phyloP scores from a whole-genome alignment of 2,888 invertebrate species.

The Morpho achilles region DNA sequence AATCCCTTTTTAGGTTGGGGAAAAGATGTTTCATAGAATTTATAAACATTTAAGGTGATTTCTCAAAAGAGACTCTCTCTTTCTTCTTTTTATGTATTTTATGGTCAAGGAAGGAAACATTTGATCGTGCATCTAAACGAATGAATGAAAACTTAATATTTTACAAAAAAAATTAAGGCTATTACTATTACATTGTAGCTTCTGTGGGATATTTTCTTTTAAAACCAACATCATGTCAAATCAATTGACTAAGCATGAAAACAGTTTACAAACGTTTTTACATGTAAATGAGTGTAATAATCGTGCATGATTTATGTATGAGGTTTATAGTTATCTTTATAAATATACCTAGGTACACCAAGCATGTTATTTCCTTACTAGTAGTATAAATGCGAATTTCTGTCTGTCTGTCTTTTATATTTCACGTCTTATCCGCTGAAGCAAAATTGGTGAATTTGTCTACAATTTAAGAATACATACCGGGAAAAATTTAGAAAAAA shows the following conservation, averaged over 20 bases:
- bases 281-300: constrained; percentile 5
- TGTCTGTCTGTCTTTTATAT: no score
- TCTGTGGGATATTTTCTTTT: no score
- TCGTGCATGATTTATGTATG: constrained; percentile 11
- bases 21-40: neutral
- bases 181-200: no score
- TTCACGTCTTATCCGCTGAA: no score
- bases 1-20: constrained; percentile 3
- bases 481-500: neutral
- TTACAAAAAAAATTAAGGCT: no score
- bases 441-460: no score
- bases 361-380: neutral
- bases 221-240: constrained; percentile 1
- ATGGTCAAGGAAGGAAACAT: no score
- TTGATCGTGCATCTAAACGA: no score
- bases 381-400: no score
- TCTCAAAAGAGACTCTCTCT: neutral
- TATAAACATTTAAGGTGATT: constrained; percentile 5
- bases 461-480: neutral
- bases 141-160: no score
- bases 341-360: neutral
- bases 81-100: no score
- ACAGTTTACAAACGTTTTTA: constrained; percentile 5
- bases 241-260: constrained; percentile 6
- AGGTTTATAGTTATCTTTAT: neutral